A percentile compares a stretch with the other conserved stretches of the same genome.
These are phyloP conservation scores for Lithophane semibrunnea DNA, from an alignment of 2,888 invertebrate species.

Conservation along the genomic window DNA sequence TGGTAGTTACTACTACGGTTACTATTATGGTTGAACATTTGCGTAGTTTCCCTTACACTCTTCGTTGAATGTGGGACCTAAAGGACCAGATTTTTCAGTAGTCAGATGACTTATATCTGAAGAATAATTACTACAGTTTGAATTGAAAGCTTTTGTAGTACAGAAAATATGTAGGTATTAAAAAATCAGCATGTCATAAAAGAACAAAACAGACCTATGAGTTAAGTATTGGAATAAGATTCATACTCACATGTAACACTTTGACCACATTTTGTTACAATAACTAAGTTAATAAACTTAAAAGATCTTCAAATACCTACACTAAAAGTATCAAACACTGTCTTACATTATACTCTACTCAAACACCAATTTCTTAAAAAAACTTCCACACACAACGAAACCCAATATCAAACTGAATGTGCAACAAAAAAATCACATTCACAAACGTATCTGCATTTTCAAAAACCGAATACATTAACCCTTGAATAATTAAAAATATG, in stretches of 20 bases:
- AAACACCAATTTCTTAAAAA: conserved; percentile 21
- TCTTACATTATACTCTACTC: not conserved
- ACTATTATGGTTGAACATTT: no score
- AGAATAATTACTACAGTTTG: no score
- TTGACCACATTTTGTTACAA: conserved; percentile 4
- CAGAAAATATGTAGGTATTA: no score
- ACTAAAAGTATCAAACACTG: not conserved
- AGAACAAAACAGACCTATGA: not conserved
- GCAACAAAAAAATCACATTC: conserved; percentile 77
- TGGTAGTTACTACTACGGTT: no score
- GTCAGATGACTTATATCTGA: no score
- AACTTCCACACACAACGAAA: conserved; percentile 78
- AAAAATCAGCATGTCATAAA: no score
- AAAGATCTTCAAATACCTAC: not conserved
- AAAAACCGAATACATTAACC: conserved; percentile 87
- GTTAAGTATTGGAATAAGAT: not conserved
- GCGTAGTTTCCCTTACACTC: no score
- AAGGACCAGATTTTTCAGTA: no score
- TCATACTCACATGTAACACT: conserved; percentile 18
- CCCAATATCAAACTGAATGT: conserved; percentile 82
- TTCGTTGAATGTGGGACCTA: not conserved
- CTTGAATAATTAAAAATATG: conserved; percentile 90
- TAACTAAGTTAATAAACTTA: no score
- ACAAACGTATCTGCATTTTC: conserved; percentile 79
- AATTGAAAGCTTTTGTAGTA: no score